Percentiles rank a stretch among this genome's conserved stretches.
Conservation (phyloP, 2,113 vertebrate genomes). For the Acanthisitta chloris region DNA sequence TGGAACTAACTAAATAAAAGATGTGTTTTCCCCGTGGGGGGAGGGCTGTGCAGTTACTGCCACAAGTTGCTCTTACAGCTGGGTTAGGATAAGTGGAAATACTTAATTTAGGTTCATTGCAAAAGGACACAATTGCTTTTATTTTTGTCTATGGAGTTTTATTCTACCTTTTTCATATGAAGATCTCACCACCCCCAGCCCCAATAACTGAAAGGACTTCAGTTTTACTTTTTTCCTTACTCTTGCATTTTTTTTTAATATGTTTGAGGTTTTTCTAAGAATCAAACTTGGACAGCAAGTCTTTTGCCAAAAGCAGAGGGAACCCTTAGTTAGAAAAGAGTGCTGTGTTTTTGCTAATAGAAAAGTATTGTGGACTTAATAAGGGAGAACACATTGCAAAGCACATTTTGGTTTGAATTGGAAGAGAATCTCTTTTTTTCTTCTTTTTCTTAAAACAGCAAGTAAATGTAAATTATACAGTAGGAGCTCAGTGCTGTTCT, state of each 20-base stretch:
- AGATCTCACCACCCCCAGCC: neutral
- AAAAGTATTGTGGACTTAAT: neutral
- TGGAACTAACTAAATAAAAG: neutral
- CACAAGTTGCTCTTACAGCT: neutral
- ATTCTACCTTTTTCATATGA: neutral
- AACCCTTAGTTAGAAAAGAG: slow-evolving; percentile 54
- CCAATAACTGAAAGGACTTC: neutral
- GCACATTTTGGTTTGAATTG: slow-evolving; percentile 22
- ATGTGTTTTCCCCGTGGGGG: neutral
- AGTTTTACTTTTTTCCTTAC: slow-evolving; percentile 19
- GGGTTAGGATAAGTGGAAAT: neutral
- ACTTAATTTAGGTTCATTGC: neutral
- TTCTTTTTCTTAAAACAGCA: neutral
- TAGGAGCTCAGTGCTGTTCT: neutral
- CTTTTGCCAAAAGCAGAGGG: slow-evolving; percentile 37
- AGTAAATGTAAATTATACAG: slow-evolving; percentile 36
- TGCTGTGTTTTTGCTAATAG: slow-evolving; percentile 7
- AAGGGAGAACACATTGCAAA: neutral
- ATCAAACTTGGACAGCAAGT: slow-evolving; percentile 15
- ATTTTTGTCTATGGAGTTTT: neutral
- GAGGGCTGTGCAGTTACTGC: neutral
- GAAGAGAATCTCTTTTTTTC: neutral
- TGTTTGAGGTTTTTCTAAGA: slow-evolving; percentile 64
- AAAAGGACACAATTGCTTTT: neutral
- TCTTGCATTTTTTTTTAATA: slow-evolving; percentile 9